Evolutionary conservation across 1,140 invertebrate species (phyloP).

Genomic region (Bombus waltoni): DNA sequence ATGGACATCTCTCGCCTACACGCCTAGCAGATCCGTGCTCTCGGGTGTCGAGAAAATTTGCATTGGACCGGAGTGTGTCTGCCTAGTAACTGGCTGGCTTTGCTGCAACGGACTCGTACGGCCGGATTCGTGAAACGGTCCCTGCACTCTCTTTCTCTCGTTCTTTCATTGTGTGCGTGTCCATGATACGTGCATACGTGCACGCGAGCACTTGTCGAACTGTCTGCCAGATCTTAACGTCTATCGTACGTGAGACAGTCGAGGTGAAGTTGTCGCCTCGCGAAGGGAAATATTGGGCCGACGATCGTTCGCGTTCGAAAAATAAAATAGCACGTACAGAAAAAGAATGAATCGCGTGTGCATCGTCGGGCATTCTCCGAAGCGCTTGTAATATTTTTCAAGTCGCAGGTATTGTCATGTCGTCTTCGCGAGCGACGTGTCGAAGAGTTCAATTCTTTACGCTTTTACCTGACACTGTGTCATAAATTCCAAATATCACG

Average conservation of each 20-base stretch:
- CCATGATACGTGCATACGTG: background rate
- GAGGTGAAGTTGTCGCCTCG: constrained; percentile 9
- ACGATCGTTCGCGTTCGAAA: background rate
- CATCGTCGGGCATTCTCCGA: background rate
- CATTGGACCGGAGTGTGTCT: constrained; percentile 63
- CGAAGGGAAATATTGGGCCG: constrained; percentile 32
- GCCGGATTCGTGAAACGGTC: constrained; percentile 37
- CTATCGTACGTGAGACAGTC: constrained; percentile 26
- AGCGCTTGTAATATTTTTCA: constrained; percentile 17
- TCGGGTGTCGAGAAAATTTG: constrained; percentile 67
- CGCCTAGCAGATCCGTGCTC: constrained; percentile 59
- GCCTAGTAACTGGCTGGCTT: constrained; percentile 64
- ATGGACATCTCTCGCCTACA: constrained; percentile 74
- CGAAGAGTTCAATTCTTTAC: too few relatives aligned
- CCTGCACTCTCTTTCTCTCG: constrained; percentile 48
- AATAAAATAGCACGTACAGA: background rate
- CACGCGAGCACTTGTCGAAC: constrained; percentile 34
- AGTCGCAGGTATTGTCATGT: background rate
- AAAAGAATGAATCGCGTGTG: constrained; percentile 6
- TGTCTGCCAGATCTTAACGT: constrained; percentile 34
- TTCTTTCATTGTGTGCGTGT: background rate
- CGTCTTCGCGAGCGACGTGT: too few relatives aligned
- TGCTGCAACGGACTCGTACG: constrained; percentile 19
- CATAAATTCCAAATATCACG: too few relatives aligned
- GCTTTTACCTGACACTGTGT: too few relatives aligned